Evolutionary conservation across 2,888 invertebrate species (phyloP).

Genomic region (Drosophila infuscata): DNA sequence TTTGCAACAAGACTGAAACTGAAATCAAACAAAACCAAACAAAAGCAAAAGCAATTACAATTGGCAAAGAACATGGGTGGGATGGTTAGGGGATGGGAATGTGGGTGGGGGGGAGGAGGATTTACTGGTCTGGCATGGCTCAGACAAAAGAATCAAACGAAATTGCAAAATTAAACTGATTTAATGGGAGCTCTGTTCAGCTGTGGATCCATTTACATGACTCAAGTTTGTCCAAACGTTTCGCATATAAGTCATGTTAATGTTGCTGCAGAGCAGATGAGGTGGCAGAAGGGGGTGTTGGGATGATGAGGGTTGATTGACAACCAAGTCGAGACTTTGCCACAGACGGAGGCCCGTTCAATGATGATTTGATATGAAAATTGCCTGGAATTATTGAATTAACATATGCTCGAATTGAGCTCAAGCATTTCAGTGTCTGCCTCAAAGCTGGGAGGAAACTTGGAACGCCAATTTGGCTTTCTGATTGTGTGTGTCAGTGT

Average conservation of each 20-base stretch:
- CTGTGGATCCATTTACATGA: conserved; percentile 47
- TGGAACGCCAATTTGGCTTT: conserved; percentile 35
- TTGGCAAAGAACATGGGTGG: conserved; percentile 9
- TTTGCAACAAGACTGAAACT: conserved; percentile 55
- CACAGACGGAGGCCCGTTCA: conserved; percentile 55
- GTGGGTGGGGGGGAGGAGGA: not conserved
- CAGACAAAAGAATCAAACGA: conserved; percentile 69
- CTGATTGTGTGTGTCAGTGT: conserved; percentile 5
- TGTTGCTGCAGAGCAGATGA: conserved; percentile 39
- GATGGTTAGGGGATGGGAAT: too few species aligned
- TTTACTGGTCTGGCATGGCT: not conserved
- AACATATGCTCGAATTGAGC: conserved; percentile 79
- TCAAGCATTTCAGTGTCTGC: conserved; percentile 67
- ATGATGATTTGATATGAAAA: conserved; percentile 79
- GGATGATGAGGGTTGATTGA: conserved; percentile 65
- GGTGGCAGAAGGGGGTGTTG: not conserved
- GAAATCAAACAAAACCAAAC: conserved; percentile 68
- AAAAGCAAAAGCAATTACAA: conserved; percentile 75
- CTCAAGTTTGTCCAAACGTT: conserved; percentile 26
- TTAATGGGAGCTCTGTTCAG: conserved; percentile 57
- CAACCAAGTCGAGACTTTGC: conserved; percentile 49
- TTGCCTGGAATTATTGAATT: conserved; percentile 82
- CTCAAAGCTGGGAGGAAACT: not conserved
- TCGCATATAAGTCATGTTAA: conserved; percentile 64
- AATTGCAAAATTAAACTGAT: conserved; percentile 78